Evolutionary conservation across 2,888 invertebrate species (phyloP), one percentile per base, ranked within the genome.

Genomic region (Heliconius charithonia): DNA sequence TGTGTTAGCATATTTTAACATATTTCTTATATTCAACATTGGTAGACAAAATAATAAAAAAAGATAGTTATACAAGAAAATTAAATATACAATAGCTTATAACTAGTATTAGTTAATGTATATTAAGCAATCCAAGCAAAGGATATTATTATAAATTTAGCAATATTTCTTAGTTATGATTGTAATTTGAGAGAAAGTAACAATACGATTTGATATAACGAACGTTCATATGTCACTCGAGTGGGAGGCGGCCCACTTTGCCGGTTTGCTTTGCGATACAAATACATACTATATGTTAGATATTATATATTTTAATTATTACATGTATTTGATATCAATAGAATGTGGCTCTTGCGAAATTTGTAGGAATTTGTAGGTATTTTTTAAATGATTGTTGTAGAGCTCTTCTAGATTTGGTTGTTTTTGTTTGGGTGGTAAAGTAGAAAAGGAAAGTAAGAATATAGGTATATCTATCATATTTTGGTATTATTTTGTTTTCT

Each of bases 161-260:
- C 37, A 41, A 67, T 67, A 67, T 67, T 67, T 67, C 41, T 67
- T 66, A 27, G 12, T 51, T 63, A 66, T 37, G 59, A 62, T 65
- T 67, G 75, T 75, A 73, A 74, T 81, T 74, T 67, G 51, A 76
- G 78, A 75, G 80, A 80, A 81, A 81, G 76, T 76, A 66, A 80
- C 77, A 73, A 76, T 80, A 67, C 45, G 51, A 76, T 81, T 78
- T 76, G 69, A 77, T 79, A 76, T 89, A 89, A 86, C 86, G 86
- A 86, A 84, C 83, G 87, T 90, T 88, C 90, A 87, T 90, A 89
- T 90, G 89, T 89, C 78, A 76, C 37, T 79, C 51, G 80, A 78
- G 81, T 81, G 81, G 81, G 81, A 74, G 81, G 74, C 74, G 76
- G 77, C 81, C 81, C 51, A 77, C 80, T 76, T 76, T 27, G 74